Conservation (phyloP, 2,797 vertebrate species). For the Jordanella pulchra region DNA sequence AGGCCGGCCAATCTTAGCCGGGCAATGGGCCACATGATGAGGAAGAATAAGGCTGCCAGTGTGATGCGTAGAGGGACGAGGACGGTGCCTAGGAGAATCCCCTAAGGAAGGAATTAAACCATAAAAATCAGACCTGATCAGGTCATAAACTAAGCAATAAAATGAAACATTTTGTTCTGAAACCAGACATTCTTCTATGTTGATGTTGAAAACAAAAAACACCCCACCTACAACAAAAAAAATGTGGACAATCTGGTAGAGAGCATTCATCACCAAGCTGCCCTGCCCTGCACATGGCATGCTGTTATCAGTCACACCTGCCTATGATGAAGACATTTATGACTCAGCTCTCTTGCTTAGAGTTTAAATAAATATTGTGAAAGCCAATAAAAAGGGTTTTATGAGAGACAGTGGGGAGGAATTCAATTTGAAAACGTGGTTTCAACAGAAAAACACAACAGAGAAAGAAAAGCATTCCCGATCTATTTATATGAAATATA, state of each 20-base stretch:
- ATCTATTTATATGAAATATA: too few species aligned
- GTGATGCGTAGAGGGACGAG: conserved; percentile 83
- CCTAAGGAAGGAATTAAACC: conserved; percentile 36
- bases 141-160: neutral
- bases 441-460: too few species aligned
- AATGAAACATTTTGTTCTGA: neutral
- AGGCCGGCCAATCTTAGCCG: conserved; percentile 82
- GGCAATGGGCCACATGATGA: conserved; percentile 86
- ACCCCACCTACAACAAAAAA: neutral
- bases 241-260: neutral
- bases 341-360: conserved; percentile 20
- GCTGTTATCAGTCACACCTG: conserved; percentile 1
- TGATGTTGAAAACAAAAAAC: neutral
- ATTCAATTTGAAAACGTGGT: too few species aligned
- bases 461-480: too few species aligned
- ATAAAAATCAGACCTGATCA: neutral
- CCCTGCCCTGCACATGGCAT: neutral
- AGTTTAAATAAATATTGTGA: neutral
- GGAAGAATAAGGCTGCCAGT: conserved; percentile 77
- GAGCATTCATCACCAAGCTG: neutral
- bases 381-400: conserved; percentile 4
- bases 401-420: too few species aligned
- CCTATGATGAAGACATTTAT: neutral
- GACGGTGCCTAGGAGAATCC: conserved; percentile 77
- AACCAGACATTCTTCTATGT: neutral